Evolutionary conservation across 2,113 vertebrate genomes (phyloP).

Genomic region (Australoheros scitulus): DNA sequence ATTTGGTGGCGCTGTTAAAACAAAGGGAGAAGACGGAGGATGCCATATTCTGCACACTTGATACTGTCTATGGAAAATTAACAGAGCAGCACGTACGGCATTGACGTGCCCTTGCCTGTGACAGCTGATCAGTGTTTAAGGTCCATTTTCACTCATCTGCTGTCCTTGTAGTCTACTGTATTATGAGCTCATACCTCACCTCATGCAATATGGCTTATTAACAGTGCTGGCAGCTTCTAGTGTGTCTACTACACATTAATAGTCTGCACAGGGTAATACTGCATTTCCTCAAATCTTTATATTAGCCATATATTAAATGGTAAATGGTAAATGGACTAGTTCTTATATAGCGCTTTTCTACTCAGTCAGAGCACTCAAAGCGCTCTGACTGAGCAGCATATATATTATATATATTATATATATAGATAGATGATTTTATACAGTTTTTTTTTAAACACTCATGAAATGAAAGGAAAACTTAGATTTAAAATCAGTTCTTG

Average conservation of each 20-base stretch:
- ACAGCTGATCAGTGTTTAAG: background rate
- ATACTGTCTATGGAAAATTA: slow-evolving; percentile 26
- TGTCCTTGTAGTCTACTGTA: slow-evolving; percentile 6
- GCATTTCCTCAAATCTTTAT: background rate
- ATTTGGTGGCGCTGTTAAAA: background rate
- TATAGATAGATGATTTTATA: too few species aligned
- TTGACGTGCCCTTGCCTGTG: background rate
- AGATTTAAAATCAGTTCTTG: background rate
- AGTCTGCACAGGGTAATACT: background rate
- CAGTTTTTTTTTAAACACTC: background rate
- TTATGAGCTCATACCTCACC: background rate
- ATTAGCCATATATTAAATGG: background rate
- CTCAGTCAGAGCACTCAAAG: too few species aligned
- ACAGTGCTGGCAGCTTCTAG: background rate
- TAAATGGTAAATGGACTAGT: too few species aligned
- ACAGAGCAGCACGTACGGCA: background rate
- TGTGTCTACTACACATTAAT: background rate
- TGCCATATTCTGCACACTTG: slow-evolving; percentile 7
- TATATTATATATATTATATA: too few species aligned
- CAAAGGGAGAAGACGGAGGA: background rate
- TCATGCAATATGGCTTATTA: slow-evolving; percentile 13
- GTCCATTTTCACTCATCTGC: slow-evolving; percentile 4
- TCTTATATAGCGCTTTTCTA: too few species aligned
- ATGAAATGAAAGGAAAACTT: background rate
- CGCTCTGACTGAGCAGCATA: too few species aligned